Evolutionary conservation across 2,797 vertebrate genomes (phyloP).

Genomic region (Masticophis lateralis): DNA sequence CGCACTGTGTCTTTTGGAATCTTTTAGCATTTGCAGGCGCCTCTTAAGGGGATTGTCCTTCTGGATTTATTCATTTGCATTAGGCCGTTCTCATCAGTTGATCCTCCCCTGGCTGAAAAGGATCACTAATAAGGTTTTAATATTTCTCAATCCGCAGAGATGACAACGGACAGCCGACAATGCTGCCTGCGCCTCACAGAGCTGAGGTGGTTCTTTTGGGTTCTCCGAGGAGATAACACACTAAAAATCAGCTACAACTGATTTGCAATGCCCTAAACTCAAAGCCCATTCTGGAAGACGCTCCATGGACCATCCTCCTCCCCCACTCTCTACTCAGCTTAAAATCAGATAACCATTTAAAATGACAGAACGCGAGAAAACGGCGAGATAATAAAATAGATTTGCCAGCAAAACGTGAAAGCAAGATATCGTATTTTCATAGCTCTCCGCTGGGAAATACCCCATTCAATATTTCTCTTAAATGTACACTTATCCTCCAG

Average conservation of each 20-base stretch:
- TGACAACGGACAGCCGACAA: too few species aligned
- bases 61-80: conserved; percentile 25
- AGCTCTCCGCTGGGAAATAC: not conserved
- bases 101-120: conserved; percentile 33
- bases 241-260: not conserved
- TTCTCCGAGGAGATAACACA: not conserved
- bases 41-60: conserved; percentile 34
- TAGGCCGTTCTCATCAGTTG: conserved; percentile 47
- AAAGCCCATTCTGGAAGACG: not conserved
- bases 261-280: not conserved
- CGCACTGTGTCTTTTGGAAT: conserved; percentile 16
- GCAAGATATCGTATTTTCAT: not conserved
- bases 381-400: not conserved
- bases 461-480: not conserved
- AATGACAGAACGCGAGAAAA: not conserved
- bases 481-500: not conserved
- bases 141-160: not conserved
- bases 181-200: not conserved
- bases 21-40: conserved; percentile 35
- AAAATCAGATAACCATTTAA: not conserved
- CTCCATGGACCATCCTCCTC: not conserved
- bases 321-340: not conserved
- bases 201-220: too few species aligned
- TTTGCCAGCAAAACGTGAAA: not conserved
- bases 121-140: conserved; percentile 27